phyloP scores from a whole-genome alignment of 1,140 invertebrate species.

The Colletes gigas region DNA sequence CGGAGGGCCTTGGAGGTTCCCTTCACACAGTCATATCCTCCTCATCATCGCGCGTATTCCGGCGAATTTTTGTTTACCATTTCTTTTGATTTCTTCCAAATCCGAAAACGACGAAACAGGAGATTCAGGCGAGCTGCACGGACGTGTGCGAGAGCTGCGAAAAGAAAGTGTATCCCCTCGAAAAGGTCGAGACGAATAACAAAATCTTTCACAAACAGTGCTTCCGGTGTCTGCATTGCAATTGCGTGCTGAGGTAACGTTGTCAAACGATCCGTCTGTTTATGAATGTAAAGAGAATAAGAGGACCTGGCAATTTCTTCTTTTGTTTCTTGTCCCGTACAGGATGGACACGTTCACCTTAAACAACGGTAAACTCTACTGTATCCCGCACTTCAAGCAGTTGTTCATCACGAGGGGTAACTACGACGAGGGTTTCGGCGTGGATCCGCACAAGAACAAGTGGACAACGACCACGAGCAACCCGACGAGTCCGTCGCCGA shows the following conservation, averaged over 20 bases:
- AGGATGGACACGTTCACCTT: conserved; percentile 90
- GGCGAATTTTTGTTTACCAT: conserved; percentile 16
- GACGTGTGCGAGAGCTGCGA: conserved; percentile 88
- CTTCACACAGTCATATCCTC: not conserved
- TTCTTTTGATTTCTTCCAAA: conserved; percentile 52
- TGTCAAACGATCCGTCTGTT: not conserved
- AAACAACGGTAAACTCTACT: conserved; percentile 89
- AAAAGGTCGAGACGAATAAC: conserved; percentile 89
- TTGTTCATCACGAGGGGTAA: conserved; percentile 92
- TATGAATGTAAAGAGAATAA: not conserved
- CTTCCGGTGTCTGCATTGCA: conserved; percentile 91
- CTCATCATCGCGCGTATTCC: conserved; percentile 30
- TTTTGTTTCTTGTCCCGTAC: conserved; percentile 63
- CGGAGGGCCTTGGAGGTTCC: not conserved
- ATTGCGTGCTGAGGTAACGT: conserved; percentile 87
- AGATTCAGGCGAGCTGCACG: conserved; percentile 81
- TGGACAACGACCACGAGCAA: conserved; percentile 76
- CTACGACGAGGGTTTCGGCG: conserved; percentile 90
- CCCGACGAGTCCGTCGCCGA: conserved; percentile 67
- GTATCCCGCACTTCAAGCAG: conserved; percentile 91
- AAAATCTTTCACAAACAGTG: conserved; percentile 89
- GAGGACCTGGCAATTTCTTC: too few relatives aligned
- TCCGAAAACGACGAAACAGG: conserved; percentile 73
- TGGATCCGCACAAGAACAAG: conserved; percentile 85
- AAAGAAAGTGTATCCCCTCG: conserved; percentile 90